phyloP scores from a whole-genome alignment of 1,140 invertebrate species.

The Zaprionus capensis region DNA sequence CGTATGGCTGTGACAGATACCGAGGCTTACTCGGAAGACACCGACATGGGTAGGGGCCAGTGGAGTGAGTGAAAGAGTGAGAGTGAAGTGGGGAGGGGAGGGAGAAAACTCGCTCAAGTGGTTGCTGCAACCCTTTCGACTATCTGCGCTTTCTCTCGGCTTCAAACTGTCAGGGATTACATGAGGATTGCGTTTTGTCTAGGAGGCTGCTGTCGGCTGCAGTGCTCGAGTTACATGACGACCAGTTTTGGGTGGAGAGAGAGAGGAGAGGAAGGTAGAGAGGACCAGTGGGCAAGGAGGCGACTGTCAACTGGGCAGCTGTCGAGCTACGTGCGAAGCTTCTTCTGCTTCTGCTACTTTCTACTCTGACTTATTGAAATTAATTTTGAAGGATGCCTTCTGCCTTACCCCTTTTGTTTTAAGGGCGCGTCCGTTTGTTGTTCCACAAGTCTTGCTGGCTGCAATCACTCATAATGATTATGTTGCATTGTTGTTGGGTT shows the following conservation, averaged over 20 bases:
- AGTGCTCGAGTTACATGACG: constrained; percentile 28
- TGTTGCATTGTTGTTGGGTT: constrained; percentile 48
- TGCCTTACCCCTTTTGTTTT: constrained; percentile 44
- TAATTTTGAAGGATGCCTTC: constrained; percentile 25
- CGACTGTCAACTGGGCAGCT: constrained; percentile 39
- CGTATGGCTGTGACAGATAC: constrained; percentile 40
- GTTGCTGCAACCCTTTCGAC: constrained; percentile 45
- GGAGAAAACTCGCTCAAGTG: constrained; percentile 48
- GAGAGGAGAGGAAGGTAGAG: background rate
- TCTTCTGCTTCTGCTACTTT: background rate
- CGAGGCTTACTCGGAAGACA: constrained; percentile 26
- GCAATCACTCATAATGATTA: constrained; percentile 55
- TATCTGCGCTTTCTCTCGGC: constrained; percentile 24
- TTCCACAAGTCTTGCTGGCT: background rate
- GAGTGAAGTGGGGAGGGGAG: background rate
- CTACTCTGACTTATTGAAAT: constrained; percentile 49
- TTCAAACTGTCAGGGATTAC: constrained; percentile 54
- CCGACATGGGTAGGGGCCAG: background rate
- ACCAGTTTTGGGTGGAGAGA: constrained; percentile 17
- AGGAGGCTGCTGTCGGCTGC: constrained; percentile 47
- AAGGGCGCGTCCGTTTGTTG: constrained; percentile 18
- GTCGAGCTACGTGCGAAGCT: constrained; percentile 23
- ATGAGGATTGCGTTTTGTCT: constrained; percentile 42
- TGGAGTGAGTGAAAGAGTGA: background rate
- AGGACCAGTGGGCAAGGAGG: background rate